Percentiles rank a stretch among this genome's conserved stretches.
Conservation (phyloP, 2,797 vertebrate species). For the Taenioides sp. region DNA sequence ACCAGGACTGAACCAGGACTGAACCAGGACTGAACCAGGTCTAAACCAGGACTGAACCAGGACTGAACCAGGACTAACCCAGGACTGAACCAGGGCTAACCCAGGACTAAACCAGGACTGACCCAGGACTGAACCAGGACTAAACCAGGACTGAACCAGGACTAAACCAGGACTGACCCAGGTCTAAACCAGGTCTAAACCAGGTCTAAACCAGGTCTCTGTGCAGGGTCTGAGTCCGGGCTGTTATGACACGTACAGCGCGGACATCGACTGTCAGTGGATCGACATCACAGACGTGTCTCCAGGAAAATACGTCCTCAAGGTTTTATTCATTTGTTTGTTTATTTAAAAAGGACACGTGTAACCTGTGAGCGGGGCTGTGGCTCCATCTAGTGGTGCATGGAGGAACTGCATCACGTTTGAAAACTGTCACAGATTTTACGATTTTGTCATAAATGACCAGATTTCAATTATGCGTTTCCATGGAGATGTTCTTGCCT, state of each 20-base stretch:
- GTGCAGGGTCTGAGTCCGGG: conserved; percentile 92
- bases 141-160: neutral
- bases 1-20: neutral
- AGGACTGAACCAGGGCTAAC: neutral
- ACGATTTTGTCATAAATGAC: no score
- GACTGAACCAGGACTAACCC: neutral
- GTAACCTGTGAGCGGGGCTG: neutral
- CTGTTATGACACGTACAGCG: conserved; percentile 95
- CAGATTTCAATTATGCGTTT: no score
- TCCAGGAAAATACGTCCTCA: conserved; percentile 93
- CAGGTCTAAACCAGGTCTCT: no score
- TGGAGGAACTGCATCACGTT: neutral
- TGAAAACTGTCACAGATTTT: neutral
- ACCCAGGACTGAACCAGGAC: neutral
- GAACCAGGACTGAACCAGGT: neutral
- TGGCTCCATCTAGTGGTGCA: neutral
- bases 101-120: neutral
- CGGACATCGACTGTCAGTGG: conserved; percentile 98
- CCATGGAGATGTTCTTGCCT: no score
- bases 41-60: neutral
- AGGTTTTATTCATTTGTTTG: conserved; percentile 70
- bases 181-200: neutral
- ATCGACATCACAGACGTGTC: conserved; percentile 96
- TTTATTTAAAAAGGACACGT: neutral
- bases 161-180: neutral